Conservation (phyloP, 1,140 invertebrate genomes). For the Eumeta japonica region DNA sequence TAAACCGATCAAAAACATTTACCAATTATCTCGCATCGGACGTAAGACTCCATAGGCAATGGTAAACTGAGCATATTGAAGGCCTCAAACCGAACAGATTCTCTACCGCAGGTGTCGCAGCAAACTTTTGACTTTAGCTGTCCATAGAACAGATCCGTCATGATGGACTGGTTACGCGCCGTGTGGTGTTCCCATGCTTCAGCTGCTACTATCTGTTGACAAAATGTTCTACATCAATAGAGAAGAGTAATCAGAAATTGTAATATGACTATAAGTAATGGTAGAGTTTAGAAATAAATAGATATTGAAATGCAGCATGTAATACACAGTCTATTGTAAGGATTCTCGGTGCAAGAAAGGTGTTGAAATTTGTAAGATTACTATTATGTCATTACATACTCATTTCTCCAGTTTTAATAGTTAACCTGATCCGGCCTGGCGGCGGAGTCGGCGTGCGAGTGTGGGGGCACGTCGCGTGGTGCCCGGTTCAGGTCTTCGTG, state of each 20-base stretch:
- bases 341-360: too few species aligned
- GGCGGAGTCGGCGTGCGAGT: slow-evolving; percentile 75
- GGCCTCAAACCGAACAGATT: slow-evolving; percentile 84
- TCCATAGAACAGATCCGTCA: slow-evolving; percentile 88
- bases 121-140: slow-evolving; percentile 83
- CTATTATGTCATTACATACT: too few species aligned
- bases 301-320: too few species aligned
- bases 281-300: too few species aligned
- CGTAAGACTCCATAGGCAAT: slow-evolving; percentile 76
- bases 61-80: slow-evolving; percentile 86
- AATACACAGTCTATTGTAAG: too few species aligned
- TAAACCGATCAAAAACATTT: slow-evolving; percentile 17
- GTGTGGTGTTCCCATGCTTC: slow-evolving; percentile 85
- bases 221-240: slow-evolving; percentile 1
- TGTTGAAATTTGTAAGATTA: too few species aligned
- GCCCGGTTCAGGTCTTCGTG: slow-evolving; percentile 88
- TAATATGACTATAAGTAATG: too few species aligned
- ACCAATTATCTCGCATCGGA: slow-evolving; percentile 74
- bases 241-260: not conserved
- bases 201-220: slow-evolving; percentile 62
- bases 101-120: slow-evolving; percentile 75
- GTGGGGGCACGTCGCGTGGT: slow-evolving; percentile 62
- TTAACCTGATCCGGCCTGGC: slow-evolving; percentile 69
- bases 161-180: slow-evolving; percentile 76
- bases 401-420: slow-evolving; percentile 1